Base-by-base conservation (phyloP, 2,888 invertebrate species). In the Pachliopta kotzebuea region DNA sequence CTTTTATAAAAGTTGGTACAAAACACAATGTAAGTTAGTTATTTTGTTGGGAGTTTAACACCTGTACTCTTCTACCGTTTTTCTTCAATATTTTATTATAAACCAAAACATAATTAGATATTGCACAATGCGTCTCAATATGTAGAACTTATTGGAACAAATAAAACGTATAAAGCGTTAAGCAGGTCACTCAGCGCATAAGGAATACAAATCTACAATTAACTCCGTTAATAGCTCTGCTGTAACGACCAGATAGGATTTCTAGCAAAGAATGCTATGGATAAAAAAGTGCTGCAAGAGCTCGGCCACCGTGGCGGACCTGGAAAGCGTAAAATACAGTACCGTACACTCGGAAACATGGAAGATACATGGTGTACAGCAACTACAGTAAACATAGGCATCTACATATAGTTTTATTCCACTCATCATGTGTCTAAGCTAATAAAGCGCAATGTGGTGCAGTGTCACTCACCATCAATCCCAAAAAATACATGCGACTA, bases 251-350 rank as follows among this genome's bases (percentile, higher is more conserved):
- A 72, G 75, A 83, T 79, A 61, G 69, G 70, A 72, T 89, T 89
- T 90, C 90, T 89, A 87, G 75, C 75, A 67, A 83, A 81, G 90
- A 89, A 90, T 89, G 82, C 78, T 72, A 75, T 69, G 71, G 69
- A 72, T 80, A 45, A 45, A 85, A 89, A 89, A 88, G 77, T 72
- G 17, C 57, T 45, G 70, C 68, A 73, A 74, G 76, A 75, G 76
- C 67, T 72, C 80, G 75, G 69, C 71, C 69, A 82, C 77, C 83
- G 85, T 80, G 80, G 80, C 77, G 77, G 73, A 73, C 14, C 58
- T 76, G 83, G 90, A 90, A 90, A 90, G 90, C 90, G 90, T 88
- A 86, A 88, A 88, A 72, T 72, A 62, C 56, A 53, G 37, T 61
- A 63, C 62, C 57, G 65, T 65, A 65, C 60, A 45, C 23, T 56